A percentile compares a stretch with the other conserved stretches of the same genome.
phyloP scores from a whole-genome alignment of 2,113 vertebrate genomes.

The Labeo rohita region DNA sequence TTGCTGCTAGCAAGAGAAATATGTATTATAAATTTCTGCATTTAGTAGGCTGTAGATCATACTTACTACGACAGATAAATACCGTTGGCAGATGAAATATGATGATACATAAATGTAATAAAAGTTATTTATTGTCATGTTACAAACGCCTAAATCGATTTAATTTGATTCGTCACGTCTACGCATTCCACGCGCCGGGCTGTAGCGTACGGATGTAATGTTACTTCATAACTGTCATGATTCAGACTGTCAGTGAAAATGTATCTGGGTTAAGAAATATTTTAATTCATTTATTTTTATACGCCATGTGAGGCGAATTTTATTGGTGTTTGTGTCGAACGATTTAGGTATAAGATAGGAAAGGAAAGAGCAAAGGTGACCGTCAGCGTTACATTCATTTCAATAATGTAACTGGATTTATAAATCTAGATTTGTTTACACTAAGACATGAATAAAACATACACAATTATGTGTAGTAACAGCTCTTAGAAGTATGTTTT shows the following conservation, averaged over 20 bases:
- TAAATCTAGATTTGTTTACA: neutral
- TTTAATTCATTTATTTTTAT: neutral
- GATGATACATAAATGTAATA: neutral
- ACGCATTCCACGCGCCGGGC: neutral
- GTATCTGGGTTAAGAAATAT: neutral
- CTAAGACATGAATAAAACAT: neutral
- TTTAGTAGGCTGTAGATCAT: neutral
- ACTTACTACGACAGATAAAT: neutral
- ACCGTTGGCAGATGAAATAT: accelerated
- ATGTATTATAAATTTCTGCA: neutral
- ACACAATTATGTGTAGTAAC: neutral
- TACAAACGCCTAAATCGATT: neutral
- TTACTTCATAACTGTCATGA: neutral
- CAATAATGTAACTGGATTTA: neutral
- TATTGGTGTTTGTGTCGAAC: neutral
- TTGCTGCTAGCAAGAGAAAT: neutral
- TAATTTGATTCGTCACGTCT: conserved; percentile 11
- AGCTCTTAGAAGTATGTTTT: neutral
- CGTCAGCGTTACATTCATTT: neutral
- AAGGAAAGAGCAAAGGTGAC: neutral
- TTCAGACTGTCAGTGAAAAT: neutral
- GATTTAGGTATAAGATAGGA: neutral
- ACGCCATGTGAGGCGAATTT: neutral
- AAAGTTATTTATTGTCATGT: neutral
- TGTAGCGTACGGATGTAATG: neutral